Evolutionary conservation across 1,140 invertebrate species (phyloP).

Genomic region (Anthonomus grandis): DNA sequence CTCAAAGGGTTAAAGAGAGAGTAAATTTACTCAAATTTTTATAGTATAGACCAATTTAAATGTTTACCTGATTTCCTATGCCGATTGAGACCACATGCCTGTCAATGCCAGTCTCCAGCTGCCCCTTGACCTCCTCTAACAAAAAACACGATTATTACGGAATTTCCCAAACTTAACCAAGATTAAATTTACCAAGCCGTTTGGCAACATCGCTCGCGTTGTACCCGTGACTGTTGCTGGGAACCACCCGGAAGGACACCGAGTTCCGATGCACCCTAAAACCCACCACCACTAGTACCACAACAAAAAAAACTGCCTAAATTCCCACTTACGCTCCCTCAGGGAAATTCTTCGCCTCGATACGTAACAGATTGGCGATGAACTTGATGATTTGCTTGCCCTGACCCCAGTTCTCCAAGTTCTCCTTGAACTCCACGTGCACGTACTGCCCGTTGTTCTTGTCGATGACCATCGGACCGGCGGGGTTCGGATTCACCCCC

Average conservation of each 20-base stretch:
- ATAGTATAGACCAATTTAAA: constrained; percentile 8
- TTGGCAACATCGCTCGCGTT: constrained; percentile 70
- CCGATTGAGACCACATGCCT: constrained; percentile 68
- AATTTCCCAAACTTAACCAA: background rate
- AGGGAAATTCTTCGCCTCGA: constrained; percentile 55
- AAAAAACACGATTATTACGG: background rate
- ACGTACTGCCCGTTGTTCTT: constrained; percentile 67
- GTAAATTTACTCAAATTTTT: background rate
- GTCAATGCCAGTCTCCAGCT: constrained; percentile 57
- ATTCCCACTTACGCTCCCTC: constrained; percentile 50
- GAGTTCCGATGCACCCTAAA: constrained; percentile 69
- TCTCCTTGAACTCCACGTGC: constrained; percentile 64
- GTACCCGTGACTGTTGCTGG: constrained; percentile 61
- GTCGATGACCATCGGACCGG: constrained; percentile 26
- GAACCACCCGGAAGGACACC: constrained; percentile 79
- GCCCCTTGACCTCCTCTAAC: constrained; percentile 60
- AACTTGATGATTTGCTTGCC: constrained; percentile 56
- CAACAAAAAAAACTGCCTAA: background rate
- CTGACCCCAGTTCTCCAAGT: constrained; percentile 55
- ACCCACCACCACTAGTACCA: too few relatives aligned
- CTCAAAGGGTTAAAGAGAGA: background rate
- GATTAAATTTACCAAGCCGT: constrained; percentile 50
- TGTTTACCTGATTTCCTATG: constrained; percentile 72
- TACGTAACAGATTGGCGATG: constrained; percentile 59
- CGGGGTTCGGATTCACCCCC: constrained; percentile 42